Percentiles rank a stretch among this genome's conserved stretches.
Evolutionary conservation across 2,888 invertebrate species (phyloP).

Genomic region (Ichneumon xanthorius): DNA sequence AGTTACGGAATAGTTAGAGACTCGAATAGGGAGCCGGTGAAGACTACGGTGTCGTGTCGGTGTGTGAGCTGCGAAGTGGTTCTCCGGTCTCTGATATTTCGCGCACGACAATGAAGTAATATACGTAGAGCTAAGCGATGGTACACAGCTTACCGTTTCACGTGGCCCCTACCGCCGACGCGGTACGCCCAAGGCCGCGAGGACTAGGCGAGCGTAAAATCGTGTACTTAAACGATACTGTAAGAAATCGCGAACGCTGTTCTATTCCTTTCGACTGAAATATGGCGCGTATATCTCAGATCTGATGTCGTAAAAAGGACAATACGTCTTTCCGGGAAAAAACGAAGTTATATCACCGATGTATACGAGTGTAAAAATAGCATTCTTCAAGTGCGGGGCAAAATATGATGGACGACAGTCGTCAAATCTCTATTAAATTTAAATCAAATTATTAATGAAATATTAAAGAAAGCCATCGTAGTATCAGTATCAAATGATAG

Average conservation of each 20-base stretch:
- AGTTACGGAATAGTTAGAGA: conserved; percentile 6
- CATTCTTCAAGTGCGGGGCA: no score
- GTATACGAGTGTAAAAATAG: background rate
- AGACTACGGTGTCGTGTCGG: conserved; percentile 19
- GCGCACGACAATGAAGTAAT: conserved; percentile 62
- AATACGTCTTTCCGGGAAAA: background rate
- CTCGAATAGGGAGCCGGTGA: conserved; percentile 12
- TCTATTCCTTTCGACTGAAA: background rate
- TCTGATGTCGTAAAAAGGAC: background rate
- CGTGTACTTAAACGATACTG: conserved; percentile 36
- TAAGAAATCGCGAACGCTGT: background rate
- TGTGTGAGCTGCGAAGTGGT: conserved; percentile 19
- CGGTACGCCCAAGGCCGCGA: conserved; percentile 75
- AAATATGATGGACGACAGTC: background rate
- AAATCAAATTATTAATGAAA: background rate
- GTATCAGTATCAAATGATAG: background rate
- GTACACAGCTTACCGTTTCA: conserved; percentile 22
- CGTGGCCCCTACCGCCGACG: conserved; percentile 5
- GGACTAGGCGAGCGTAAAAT: conserved; percentile 78
- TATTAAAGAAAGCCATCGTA: background rate
- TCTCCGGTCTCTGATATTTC: conserved; percentile 52
- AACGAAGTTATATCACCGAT: background rate
- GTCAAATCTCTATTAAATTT: background rate
- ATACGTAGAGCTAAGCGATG: background rate
- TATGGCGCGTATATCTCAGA: background rate